Base-by-base conservation (phyloP, 2,888 invertebrate genomes). In the Platycnemis pennipes region DNA sequence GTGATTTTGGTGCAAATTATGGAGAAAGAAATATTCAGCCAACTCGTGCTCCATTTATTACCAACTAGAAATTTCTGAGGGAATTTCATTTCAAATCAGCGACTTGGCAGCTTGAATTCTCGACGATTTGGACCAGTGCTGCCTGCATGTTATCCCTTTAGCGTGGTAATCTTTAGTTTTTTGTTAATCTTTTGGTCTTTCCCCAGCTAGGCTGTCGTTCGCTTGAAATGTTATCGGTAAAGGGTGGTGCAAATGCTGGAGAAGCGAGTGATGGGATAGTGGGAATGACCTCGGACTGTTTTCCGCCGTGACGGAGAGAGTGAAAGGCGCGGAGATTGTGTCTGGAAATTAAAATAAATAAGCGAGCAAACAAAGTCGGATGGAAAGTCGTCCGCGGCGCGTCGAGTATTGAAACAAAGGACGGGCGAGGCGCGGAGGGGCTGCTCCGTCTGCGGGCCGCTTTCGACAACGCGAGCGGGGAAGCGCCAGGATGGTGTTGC, bases 271-370 rank as follows among this genome's bases (percentile, higher is more conserved):
- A n/a, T n/a, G n/a, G n/a, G n/a, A n/a, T n/a, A 26, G 26, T 63
- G 63, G 7, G 63, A 63, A 63, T 63, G 63, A 63, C 63, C 63
- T 63, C 46, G 49, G 49, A 46, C n/a, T 45, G n/a, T 49, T 46
- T 49, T 88, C 49, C 26, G 26, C 0, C 19, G 49, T 46, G 2
- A 56, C 0, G 22, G 88, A 22, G 49, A 37, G 37, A 22, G 89
- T 2, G 31, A 37, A 42, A 89, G 89, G 56, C 8, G 26, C 19
- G 45, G 16, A 22, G 3, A 45, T n/a, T 4, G 42, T 49, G n/a
- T 88, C 49, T 88, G 49, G 89, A 63, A 63, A 63, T 63, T 63
- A 63, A 63, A 63, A 63, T 63, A 63, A 63, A 63, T 63, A 63
- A 63, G 63, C 19, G 63, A 63, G 63, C 63, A 63, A 63, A 63